Percentiles rank a stretch among this genome's conserved stretches.
These are phyloP conservation scores for Periparus ater DNA, from an alignment of 2,797 vertebrate genomes.

Conservation along the genomic window DNA sequence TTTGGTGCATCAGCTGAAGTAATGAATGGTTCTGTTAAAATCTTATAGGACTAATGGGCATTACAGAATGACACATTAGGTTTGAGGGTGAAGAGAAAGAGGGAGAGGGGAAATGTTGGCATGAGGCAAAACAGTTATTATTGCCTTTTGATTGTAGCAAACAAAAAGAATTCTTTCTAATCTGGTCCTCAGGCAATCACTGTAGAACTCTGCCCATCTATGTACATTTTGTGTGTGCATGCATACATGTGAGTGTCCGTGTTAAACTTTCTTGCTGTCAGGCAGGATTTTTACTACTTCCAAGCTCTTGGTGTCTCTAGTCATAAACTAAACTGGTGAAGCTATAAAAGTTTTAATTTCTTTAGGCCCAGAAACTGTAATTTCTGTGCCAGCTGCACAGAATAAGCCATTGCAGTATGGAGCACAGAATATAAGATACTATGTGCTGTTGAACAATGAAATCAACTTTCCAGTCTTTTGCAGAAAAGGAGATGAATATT, in stretches of 20 bases:
- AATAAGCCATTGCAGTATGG: not conserved
- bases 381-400: not conserved
- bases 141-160: not conserved
- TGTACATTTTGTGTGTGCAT: not conserved
- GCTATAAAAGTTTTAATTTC: constrained; percentile 47
- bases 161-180: constrained; percentile 39
- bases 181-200: constrained; percentile 16
- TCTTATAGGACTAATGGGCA: constrained; percentile 15
- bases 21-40: constrained; percentile 46
- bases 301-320: constrained; percentile 27
- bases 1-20: constrained; percentile 42
- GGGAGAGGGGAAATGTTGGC: not conserved
- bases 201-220: constrained; percentile 20
- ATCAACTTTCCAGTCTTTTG: not conserved
- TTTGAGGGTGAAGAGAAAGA: constrained; percentile 7
- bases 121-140: constrained; percentile 12
- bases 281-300: constrained; percentile 44
- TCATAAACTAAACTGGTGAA: constrained; percentile 54
- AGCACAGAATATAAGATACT: constrained; percentile 15
- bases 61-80: not conserved
- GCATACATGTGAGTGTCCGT: not conserved
- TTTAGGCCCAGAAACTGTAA: not conserved
- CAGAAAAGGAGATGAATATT: not conserved
- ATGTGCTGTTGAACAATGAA: constrained; percentile 5
- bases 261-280: constrained; percentile 45